Evolutionary conservation across 2,797 vertebrate genomes (phyloP).

Genomic region (Tympanoctomys barrerae): DNA sequence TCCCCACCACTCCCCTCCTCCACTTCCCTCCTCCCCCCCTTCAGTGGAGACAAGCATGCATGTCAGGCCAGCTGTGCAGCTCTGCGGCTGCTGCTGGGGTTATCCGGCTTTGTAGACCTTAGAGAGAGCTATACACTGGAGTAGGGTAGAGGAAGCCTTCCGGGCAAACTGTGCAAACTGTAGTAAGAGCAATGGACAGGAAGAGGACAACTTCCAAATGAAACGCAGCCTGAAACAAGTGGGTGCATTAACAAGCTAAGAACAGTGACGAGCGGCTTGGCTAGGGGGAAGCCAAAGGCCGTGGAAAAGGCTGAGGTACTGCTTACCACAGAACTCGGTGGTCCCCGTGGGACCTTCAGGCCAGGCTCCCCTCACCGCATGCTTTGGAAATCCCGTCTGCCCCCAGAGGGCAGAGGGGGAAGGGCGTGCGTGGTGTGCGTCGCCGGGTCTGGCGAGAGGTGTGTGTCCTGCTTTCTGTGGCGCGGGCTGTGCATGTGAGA

Average conservation of each 20-base stretch:
- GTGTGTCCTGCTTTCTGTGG: too few species aligned
- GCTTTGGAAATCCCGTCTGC: too few species aligned
- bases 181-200: background rate
- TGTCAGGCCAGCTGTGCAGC: background rate
- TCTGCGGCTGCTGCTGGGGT: background rate
- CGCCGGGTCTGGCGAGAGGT: too few species aligned
- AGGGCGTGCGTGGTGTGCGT: accelerated
- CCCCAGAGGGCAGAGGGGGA: background rate
- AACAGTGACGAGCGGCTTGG: background rate
- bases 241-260: background rate
- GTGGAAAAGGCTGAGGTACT: background rate
- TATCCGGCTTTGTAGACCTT: too few species aligned
- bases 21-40: background rate
- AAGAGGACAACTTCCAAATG: background rate
- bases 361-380: background rate
- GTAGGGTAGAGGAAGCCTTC: background rate
- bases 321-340: too few species aligned
- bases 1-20: too few species aligned
- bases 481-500: accelerated
- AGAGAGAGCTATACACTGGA: background rate
- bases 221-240: background rate
- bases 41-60: background rate
- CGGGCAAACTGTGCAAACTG: background rate
- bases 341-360: background rate
- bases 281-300: background rate